Conservation (phyloP, 2,113 vertebrate genomes). For the Amphiprion percula region DNA sequence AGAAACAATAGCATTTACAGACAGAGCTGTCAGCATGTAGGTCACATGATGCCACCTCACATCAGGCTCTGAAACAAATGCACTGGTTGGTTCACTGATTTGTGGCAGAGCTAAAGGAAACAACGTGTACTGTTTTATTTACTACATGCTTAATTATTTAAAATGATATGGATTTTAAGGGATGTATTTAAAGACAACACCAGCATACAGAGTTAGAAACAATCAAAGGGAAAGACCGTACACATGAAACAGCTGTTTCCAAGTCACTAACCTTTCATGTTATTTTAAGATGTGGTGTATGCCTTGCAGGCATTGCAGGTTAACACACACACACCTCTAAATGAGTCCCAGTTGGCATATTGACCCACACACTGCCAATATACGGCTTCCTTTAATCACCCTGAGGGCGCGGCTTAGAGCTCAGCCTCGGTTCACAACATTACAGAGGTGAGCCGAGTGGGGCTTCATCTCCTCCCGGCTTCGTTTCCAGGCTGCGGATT, state of each 20-base stretch:
- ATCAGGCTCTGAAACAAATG: slow-evolving; percentile 12
- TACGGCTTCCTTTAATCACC: slow-evolving; percentile 53
- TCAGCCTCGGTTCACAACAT: slow-evolving; percentile 2
- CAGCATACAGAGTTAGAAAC: neutral
- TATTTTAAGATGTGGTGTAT: slow-evolving; percentile 15
- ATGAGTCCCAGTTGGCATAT: slow-evolving; percentile 59
- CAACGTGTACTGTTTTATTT: neutral
- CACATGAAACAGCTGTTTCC: neutral
- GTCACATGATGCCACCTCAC: neutral
- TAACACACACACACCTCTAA: slow-evolving; percentile 11
- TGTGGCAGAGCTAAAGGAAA: neutral
- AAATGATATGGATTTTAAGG: neutral
- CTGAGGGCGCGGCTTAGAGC: slow-evolving; percentile 25
- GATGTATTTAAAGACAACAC: neutral
- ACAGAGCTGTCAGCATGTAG: neutral
- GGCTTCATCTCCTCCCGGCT: slow-evolving; percentile 36
- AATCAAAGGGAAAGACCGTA: neutral
- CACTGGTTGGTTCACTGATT: slow-evolving; percentile 1
- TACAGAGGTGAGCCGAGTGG: slow-evolving; percentile 44
- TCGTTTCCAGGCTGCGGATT: slow-evolving; percentile 46
- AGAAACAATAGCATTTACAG: neutral
- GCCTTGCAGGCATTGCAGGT: slow-evolving; percentile 11
- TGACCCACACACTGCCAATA: slow-evolving; percentile 60
- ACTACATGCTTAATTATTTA: slow-evolving; percentile 4
- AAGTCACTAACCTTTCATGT: neutral